A percentile compares a stretch with the other conserved stretches of the same genome.
phyloP scores from a whole-genome alignment of 2,888 invertebrate species.

The Cactoblastis cactorum region DNA sequence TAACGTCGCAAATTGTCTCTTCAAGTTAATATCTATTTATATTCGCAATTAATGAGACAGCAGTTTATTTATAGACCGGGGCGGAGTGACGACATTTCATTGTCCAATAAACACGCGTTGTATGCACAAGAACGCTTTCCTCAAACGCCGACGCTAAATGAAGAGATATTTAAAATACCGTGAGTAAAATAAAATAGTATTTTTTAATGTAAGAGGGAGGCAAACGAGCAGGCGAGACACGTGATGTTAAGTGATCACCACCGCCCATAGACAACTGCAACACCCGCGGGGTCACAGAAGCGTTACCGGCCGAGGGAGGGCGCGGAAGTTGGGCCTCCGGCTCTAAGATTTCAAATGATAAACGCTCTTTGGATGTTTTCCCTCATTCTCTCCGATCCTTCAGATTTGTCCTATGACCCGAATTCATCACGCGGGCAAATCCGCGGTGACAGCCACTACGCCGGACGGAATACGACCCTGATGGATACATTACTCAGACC shows the following conservation, averaged over 20 bases:
- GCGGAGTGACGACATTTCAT: not conserved
- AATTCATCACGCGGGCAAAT: not conserved
- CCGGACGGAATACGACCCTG: not conserved
- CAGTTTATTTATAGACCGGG: not conserved
- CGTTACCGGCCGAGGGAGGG: no score
- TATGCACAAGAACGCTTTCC: not conserved
- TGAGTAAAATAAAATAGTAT: not conserved
- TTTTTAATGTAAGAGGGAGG: no score
- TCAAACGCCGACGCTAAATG: not conserved
- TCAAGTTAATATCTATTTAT: no score
- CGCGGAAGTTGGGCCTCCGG: no score
- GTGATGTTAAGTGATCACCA: no score
- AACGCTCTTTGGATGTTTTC: not conserved
- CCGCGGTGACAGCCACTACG: not conserved
- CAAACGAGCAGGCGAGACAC: no score
- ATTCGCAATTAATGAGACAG: not conserved
- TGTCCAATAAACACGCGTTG: constrained; percentile 2
- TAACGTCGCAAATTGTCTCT: no score
- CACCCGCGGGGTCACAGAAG: no score
- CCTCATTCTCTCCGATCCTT: not conserved
- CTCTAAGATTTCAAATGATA: no score
- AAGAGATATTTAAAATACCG: not conserved
- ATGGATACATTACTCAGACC: not conserved
- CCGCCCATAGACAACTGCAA: no score
- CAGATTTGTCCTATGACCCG: not conserved